Evolutionary conservation across 2,113 vertebrate genomes (phyloP).

Genomic region (Gulo gulo): DNA sequence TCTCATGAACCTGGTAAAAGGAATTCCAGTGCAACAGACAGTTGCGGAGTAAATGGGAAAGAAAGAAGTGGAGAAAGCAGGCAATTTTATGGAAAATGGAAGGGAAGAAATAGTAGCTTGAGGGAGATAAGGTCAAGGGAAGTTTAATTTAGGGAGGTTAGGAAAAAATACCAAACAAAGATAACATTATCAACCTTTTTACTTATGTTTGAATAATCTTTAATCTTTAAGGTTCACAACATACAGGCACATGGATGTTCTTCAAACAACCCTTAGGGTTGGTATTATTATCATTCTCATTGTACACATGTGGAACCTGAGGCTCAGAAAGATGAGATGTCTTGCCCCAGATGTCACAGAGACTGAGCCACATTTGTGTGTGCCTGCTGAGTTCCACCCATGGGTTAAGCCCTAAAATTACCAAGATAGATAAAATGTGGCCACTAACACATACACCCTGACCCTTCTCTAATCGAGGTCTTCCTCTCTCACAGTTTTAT

Average conservation of each 20-base stretch:
- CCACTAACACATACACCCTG: background rate
- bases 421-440: conserved; percentile 7
- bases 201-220: conserved; percentile 32
- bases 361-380: background rate
- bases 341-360: background rate
- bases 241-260: background rate
- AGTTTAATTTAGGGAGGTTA: background rate
- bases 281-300: background rate
- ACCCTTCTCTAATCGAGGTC: background rate
- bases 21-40: background rate
- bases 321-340: background rate
- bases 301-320: background rate
- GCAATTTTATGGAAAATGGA: background rate
- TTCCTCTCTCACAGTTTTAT: background rate
- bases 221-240: conserved; percentile 2
- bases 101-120: conserved; percentile 21
- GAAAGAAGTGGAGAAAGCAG: background rate
- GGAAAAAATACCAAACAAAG: background rate
- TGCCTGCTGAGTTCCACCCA: background rate
- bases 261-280: background rate
- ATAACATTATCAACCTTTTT: background rate
- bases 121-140: background rate
- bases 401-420: conserved; percentile 11
- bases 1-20: background rate
- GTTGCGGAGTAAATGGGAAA: background rate